Evolutionary conservation across 2,113 vertebrate genomes (phyloP), one percentile per base, ranked within the genome.

Genomic region (Alexandromys fortis): DNA sequence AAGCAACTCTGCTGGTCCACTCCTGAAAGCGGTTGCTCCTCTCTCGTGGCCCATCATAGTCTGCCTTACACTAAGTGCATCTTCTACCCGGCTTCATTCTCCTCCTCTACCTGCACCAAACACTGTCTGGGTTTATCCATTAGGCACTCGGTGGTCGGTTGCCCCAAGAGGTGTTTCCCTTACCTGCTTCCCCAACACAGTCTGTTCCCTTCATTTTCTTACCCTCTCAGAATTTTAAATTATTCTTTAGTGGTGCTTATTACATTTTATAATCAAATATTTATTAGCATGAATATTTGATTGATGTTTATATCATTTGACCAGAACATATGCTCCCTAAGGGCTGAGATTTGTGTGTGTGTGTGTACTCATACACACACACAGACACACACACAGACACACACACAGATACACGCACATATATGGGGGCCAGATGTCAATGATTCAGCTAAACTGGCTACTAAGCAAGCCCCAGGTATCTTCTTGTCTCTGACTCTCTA

Each of bases 251-350:
- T 6, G 78, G 75, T 86, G 42, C 11, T 83, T 45, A 83, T 78
- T 33, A 49, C 11, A 63, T 24, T 72, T 96, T 76, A 89, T 78
- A 68, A 76, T 93, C 38, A 96, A 95, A 90, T 78, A 89, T 70
- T 78, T 91, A 72, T 79, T 91, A 55, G 21, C 79, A 4, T 83
- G 78, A 93, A 87, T 72, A 90, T 85, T 91, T 95, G 63, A 72
- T 87, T 86, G 63, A 78, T 91, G 13, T 17, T 42, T 92, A 8
- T 83, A 47, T 87, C 61, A 12, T 19, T n/a, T 72, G 76, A 63
- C 49, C 75, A 91, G 30, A 95, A 78, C 12, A 55, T 49, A 93
- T 81, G 65, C 12, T 92, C 3, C 55, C 87, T 76, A 73, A 90
- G 30, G 79, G 47, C 70, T 87, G 86, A 90, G 79, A 88, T 49